Evolutionary conservation across 2,113 vertebrate genomes (phyloP).

Genomic region (Sylvia atricapilla): DNA sequence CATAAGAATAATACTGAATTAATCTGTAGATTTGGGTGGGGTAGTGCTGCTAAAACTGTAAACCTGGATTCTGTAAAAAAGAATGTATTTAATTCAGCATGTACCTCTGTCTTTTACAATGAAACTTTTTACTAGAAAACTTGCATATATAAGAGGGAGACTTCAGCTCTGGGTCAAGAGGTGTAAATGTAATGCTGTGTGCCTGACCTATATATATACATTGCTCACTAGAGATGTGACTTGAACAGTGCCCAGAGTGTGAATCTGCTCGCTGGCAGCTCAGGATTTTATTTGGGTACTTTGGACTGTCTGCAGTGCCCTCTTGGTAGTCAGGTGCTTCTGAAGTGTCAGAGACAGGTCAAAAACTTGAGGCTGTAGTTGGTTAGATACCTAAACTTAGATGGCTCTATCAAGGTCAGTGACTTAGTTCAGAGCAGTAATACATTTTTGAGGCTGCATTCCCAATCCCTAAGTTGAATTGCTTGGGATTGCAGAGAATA

Average conservation of each 20-base stretch:
- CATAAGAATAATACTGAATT: background rate
- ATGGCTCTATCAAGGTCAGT: background rate
- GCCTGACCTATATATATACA: background rate
- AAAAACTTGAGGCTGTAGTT: background rate
- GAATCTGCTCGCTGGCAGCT: background rate
- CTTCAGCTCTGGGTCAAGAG: background rate
- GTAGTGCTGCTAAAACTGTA: background rate
- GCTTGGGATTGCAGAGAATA: background rate
- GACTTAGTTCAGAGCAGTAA: background rate
- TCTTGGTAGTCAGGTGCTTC: background rate
- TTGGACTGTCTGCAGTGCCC: background rate
- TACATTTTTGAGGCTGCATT: background rate
- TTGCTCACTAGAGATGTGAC: background rate
- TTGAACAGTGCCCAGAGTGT: no score
- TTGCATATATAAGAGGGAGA: background rate
- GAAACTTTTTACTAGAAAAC: background rate
- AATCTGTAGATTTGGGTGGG: background rate
- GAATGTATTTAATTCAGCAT: background rate
- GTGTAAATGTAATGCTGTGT: rapidly evolving
- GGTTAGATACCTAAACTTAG: background rate
- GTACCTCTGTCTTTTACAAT: background rate
- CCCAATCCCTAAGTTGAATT: background rate
- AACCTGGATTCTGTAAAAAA: background rate
- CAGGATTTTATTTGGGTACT: background rate
- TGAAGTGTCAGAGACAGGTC: background rate